Evolutionary conservation across 2,113 vertebrate species (phyloP).

Genomic region (Peromyscus polionotus): DNA sequence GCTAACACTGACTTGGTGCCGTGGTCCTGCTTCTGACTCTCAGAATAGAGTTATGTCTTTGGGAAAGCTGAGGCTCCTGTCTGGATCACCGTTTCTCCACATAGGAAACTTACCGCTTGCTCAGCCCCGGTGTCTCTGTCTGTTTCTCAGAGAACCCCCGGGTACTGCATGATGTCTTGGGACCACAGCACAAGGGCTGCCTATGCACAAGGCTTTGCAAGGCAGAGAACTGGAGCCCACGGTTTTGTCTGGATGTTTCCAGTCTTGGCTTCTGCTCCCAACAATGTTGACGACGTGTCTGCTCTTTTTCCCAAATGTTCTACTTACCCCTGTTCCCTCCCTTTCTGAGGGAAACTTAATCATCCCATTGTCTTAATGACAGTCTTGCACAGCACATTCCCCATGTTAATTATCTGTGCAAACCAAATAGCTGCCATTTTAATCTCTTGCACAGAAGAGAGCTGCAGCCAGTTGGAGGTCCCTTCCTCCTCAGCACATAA

Average conservation of each 20-base stretch:
- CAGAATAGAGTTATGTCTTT: not conserved
- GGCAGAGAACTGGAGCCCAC: not conserved
- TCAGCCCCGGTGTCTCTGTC: not conserved
- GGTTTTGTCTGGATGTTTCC: not conserved
- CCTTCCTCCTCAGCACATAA: not conserved
- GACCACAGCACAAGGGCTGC: not conserved
- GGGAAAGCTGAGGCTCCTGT: not conserved
- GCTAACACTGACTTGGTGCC: rapidly evolving
- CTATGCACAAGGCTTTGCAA: not conserved
- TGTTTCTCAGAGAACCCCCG: not conserved
- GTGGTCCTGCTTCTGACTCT: not conserved
- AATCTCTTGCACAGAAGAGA: constrained; percentile 31
- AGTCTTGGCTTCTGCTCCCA: not conserved
- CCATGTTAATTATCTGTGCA: constrained; percentile 63
- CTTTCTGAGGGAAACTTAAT: constrained; percentile 50
- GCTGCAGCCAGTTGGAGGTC: not conserved
- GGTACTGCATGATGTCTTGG: not conserved
- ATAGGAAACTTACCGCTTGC: not conserved
- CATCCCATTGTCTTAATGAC: constrained; percentile 62
- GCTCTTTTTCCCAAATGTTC: not conserved
- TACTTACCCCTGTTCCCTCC: not conserved
- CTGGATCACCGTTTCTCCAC: not conserved
- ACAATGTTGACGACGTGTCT: not conserved
- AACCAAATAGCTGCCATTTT: constrained; percentile 67
- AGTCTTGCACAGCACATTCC: constrained; percentile 45